Base-by-base conservation (phyloP, 2,113 vertebrate genomes). In the Puffinus mauretanicus region DNA sequence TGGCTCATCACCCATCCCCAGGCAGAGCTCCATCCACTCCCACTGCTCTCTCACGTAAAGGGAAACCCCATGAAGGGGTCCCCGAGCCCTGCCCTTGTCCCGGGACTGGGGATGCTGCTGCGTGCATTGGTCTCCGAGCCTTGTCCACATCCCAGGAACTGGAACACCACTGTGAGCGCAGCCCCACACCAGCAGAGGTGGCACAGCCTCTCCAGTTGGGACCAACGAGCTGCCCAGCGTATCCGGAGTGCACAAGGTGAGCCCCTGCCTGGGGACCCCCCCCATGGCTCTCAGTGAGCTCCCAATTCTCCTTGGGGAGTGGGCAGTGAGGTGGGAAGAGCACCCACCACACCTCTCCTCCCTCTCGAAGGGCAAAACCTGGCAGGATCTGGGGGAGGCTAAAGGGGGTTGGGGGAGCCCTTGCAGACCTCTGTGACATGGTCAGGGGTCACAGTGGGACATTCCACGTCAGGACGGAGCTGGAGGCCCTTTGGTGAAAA, bases 121-220 rank as follows among this genome's bases (percentile, higher is more conserved):
- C 12, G 11, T 46, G 38, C 1, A 1, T 47, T 1, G 0, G 4
- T n/a, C 42, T 60, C 44, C 7, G 2, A 69, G 64, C 32, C 55
- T 52, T 46, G 21, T 54, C 36, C 5, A 0, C 36, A 60, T 44
- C 52, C 42, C 36, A 78, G 64, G 36, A 60, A n/a, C 51, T 4
- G 27, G 34, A 26, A 64, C 1, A 3, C 22, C 0, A 1, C 67
- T 13, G 36, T 15, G 29, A 17, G 55, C 6, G 1, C 27, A 57
- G 9, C 34, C 18, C 24, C 49, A 57, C 8, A 7, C 40, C 58
- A 64, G 34, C 55, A 38, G 26, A 3, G 15, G 47, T 71, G 34
- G 26, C 66, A 47, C 57, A 72, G 66, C 49, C 49, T 40, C 27
- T 55, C 57, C 29, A 24, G 22, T 25, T 24, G 42, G 58, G 29